These are phyloP conservation scores for Lasioglossum zephyrum DNA, from an alignment of 2,888 invertebrate genomes.

Conservation along the genomic window DNA sequence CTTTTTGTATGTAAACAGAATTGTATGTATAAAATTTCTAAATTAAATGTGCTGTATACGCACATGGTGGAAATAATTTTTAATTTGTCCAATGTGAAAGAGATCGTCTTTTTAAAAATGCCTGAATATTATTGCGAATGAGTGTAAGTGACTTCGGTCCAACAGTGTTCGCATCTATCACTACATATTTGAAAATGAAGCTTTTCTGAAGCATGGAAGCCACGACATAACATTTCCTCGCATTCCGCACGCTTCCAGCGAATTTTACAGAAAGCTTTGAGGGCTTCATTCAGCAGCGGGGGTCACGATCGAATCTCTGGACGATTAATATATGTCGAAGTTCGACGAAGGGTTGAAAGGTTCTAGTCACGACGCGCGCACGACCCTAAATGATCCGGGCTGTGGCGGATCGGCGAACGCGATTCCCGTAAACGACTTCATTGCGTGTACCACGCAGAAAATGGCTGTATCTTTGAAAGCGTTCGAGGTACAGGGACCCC, in stretches of 20 bases:
- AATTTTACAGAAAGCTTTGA: not conserved
- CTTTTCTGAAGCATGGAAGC: not conserved
- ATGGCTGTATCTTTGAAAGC: constrained; percentile 38
- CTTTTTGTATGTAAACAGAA: too few species aligned
- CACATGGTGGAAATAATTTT: too few species aligned
- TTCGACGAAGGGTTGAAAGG: not conserved
- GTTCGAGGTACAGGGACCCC: constrained; percentile 1
- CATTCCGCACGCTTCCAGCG: not conserved
- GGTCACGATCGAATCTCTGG: not conserved
- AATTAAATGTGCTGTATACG: too few species aligned
- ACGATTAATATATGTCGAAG: constrained; percentile 25
- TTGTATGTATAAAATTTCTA: too few species aligned
- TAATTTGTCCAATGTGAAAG: too few species aligned
- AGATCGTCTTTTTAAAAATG: too few species aligned
- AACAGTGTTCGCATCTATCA: too few species aligned
- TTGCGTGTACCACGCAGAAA: constrained; percentile 54
- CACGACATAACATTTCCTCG: not conserved
- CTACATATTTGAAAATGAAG: too few species aligned
- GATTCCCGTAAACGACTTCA: constrained; percentile 46
- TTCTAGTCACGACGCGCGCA: constrained; percentile 17
- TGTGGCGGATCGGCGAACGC: constrained; percentile 1
- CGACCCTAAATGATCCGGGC: not conserved
- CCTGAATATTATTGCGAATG: too few species aligned
- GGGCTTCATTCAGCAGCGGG: not conserved
- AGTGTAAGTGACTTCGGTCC: too few species aligned